Base-by-base conservation (phyloP, 2,888 invertebrate genomes). In the Perizoma affinitatum region DNA sequence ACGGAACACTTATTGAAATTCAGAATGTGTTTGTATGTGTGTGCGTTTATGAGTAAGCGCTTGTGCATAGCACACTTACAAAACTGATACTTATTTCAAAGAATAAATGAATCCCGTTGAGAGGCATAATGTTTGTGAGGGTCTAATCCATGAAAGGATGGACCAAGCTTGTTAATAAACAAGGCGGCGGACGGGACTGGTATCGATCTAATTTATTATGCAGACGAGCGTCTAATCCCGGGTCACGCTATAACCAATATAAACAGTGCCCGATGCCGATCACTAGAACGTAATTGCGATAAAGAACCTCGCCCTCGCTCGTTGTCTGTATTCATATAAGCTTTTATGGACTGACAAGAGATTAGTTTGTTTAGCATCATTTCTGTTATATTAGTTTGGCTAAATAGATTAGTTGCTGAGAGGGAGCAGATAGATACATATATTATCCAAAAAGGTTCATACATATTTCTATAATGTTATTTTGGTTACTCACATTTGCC, bases 131-230 rank as follows among this genome's bases (percentile, higher is more conserved):
- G 74, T 73, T 74, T 70, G 73, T 51, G 58, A 50, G 54, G 58
- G 52, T 61, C 49, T 61, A 48, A 58, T 62, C 54, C 62, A 38
- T 33, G 41, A 43, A 46, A 54, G 56, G 54, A 35, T 44, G 46
- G 49, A 52, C 42, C 50, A 45, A 53, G 46, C 54, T 51, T 48
- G 56, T 62, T 58, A 77, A 77, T 78, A 78, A 82, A 79, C 78
- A 77, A 75, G 66, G 54, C 68, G 58, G 67, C 63, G 69, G 58
- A 70, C 71, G 70, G 74, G 73, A 69, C 68, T 68, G 67, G 68
- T 77, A 79, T 79, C 75, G 78, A 80, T 77, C 75, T 79, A 74
- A 84, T 85, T 83, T 80, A 80, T 81, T 79, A 84, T 81, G 80
- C 79, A 78, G 77, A 71, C 70, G 71, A 76, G 70, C 74, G 72